Conservation (phyloP, 2,888 invertebrate species). For the Acanthoscelides obtectus region DNA sequence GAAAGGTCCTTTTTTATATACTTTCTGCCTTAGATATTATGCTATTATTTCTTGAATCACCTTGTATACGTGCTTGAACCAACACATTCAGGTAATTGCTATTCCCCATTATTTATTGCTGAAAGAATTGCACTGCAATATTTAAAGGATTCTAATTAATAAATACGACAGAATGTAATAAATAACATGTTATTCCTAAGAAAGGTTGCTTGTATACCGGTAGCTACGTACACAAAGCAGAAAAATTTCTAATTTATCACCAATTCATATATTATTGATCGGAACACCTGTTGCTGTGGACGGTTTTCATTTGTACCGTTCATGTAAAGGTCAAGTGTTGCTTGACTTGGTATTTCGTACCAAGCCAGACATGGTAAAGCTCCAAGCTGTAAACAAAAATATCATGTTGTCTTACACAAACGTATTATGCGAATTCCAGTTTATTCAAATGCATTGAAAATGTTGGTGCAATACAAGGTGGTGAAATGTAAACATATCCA, state of each 20-base stretch:
- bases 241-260: not conserved
- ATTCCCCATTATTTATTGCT: no score
- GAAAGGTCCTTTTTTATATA: no score
- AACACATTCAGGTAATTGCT: no score
- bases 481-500: no score
- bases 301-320: not conserved
- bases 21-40: no score
- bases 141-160: not conserved
- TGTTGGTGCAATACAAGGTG: no score
- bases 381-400: not conserved
- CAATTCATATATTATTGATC: not conserved
- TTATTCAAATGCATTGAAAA: no score
- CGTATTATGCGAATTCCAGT: no score
- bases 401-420: not conserved
- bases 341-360: not conserved
- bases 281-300: not conserved
- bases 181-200: not conserved
- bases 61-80: no score
- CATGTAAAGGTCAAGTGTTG: not conserved
- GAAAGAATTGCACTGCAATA: constrained; percentile 6
- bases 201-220: not conserved
- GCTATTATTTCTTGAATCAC: no score
- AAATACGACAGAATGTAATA: not conserved
- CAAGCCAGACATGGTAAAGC: not conserved
- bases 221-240: not conserved